Evolutionary conservation across 1,140 invertebrate genomes (phyloP), one percentile per base, ranked within the genome.

Genomic region (Belonocnema kinseyi): DNA sequence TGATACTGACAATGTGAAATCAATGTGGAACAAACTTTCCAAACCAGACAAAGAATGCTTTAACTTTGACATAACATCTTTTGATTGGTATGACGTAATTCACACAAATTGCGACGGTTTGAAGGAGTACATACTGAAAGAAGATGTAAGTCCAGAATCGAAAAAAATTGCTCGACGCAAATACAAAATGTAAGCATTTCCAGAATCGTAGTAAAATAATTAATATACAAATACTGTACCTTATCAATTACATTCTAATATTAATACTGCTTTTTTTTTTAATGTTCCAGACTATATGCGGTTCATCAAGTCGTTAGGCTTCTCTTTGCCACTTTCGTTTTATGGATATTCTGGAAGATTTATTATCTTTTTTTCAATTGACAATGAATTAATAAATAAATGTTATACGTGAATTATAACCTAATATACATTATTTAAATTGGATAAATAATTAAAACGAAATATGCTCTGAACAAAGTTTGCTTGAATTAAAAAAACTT

Each of bases 31-130:
- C 3, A 56, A 73, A 19, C 75, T 82, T 66, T 75, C 50, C 46
- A 40, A 71, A 4, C 61, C 56, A 26, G 83, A 85, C 53, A 78
- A 79, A 50, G 50, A 77, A 72, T 13, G 79, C 4, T 85, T 85
- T 56, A 78, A 74, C 2, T 81, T 80, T 58, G 56, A 56, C 10
- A 73, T 61, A n/a, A 33, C 74, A 3, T 14, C 50, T 0, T 79
- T 83, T 50, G 51, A 54, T 26, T 83, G 80, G 80, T 14, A 72
- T 11, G 16, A 76, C 10, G 33, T 40, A 26, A 6, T 61, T 33
- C 5, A 10, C 21, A 0, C 12, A 14, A 33, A 61, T 0, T 33
- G 16, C 21, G 4, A 61, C 12, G 58, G 58, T 2, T 4, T 33
- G 7, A 33, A 14, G 33, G 13, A 33, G 21, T 40, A 26, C 26